Evolutionary conservation across 2,888 invertebrate genomes (phyloP), one percentile per base, ranked within the genome.

Genomic region (Melanostoma scalare): DNA sequence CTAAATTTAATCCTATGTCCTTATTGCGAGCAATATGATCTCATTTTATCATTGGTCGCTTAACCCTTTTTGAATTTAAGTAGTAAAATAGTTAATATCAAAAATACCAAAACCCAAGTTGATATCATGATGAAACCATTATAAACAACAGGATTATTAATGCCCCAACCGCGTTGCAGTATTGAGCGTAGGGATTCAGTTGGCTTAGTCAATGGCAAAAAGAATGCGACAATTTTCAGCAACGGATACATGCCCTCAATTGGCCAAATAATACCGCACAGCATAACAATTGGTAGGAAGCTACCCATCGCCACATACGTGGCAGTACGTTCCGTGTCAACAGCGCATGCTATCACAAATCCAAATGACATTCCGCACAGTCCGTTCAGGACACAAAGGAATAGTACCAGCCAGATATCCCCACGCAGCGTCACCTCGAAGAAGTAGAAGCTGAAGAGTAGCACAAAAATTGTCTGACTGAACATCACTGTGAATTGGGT

Each of bases 211-310:
- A 98, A 92, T 0, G 98, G 98, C 30, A 98, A 92, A 52, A 96
- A 92, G 86, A 93, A 94, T 86, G 96, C 95, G 52, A 97, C 89
- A 89, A 94, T 94, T 89, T 94, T 94, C 3, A 97, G 92, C 50
- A 94, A 87, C 0, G 93, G 91, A 89, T 97, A 96, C 96, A 98
- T 98, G 48, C 95, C 97, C 93, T 98, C 97, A 81, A 97, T 93
- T 0, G 98, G 98, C 98, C 98, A 98, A 87, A 98, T 96, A 80
- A 98, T 97, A 61, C 97, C 97, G 86, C 96, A 96, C 4, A 97
- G 91, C 94, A 97, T 93, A 30, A 97, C 95, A 90, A 96, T 96
- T 1, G 97, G 97, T 79, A 97, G 90, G 90, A 97, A 97, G 0
- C 96, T 96, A 0, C 97, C 97, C 91, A 97, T 93, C 0, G 96